Conservation (phyloP, 2,797 vertebrate genomes). For the Rachycentron canadum region DNA sequence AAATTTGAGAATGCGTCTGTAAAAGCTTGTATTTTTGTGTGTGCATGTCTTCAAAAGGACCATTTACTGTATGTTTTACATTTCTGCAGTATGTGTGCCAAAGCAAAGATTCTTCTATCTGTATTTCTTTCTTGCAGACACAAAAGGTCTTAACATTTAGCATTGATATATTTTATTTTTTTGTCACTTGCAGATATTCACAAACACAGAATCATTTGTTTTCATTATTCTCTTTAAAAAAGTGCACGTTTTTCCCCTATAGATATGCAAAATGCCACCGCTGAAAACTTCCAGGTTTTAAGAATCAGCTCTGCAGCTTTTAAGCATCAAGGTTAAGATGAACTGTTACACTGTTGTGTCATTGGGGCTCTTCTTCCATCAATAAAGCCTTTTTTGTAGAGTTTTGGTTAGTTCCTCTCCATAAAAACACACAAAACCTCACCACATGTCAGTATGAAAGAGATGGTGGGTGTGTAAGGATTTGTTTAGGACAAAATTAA, state of each 20-base stretch:
- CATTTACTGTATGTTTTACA: constrained; percentile 47
- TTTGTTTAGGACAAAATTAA: neutral
- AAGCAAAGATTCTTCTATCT: constrained; percentile 37
- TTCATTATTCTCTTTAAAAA: constrained; percentile 8
- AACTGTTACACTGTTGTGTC: constrained; percentile 49
- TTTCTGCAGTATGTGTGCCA: constrained; percentile 51
- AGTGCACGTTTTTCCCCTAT: constrained; percentile 23
- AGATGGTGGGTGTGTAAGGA: neutral
- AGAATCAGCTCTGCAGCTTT: constrained; percentile 52
- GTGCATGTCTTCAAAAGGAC: constrained; percentile 64
- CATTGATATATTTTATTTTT: neutral
- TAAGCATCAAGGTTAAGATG: constrained; percentile 48
- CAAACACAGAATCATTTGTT: constrained; percentile 9
- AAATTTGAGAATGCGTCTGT: constrained; percentile 20
- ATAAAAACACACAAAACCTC: neutral
- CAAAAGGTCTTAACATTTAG: constrained; percentile 7
- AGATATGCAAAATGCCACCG: constrained; percentile 33
- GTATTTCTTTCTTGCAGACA: neutral
- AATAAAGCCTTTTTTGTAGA: constrained; percentile 54
- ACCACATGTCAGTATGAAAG: neutral
- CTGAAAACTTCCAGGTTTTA: constrained; percentile 49
- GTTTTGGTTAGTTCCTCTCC: neutral
- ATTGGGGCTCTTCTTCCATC: constrained; percentile 55
- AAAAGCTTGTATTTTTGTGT: constrained; percentile 41
- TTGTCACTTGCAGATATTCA: constrained; percentile 7